Base-by-base conservation (phyloP, 2,113 vertebrate species). In the Clupea harengus region DNA sequence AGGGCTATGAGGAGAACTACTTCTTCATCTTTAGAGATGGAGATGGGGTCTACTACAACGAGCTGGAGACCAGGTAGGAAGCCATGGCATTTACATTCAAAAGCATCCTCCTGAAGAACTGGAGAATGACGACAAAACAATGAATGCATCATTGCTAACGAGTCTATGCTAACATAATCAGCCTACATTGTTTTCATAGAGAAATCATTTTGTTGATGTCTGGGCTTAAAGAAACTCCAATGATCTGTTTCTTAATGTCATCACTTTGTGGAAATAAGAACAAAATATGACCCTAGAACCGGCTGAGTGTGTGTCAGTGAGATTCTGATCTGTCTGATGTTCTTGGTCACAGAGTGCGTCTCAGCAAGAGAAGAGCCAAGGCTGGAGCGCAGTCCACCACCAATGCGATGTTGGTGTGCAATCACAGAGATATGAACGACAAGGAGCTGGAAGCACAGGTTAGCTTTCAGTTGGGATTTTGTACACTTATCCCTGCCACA, bases 1-100 rank as follows among this genome's bases (percentile, higher is more conserved):
- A 99, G 81, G 97, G 97, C 83, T 99, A 99, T 0, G 97, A 99
- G 84, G 97, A 99, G 92, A 99, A 99, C 91, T 99, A 99, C 89
- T 99, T 99, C 93, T 98, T 99, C 87, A 99, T 99, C 92, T 98
- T 99, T 91, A 94, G 97, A 49, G 97, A 99, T 88, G 96, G 95
- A 0, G 97, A 99, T 0, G 97, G 97, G 0, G 97, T 99, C 82
- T 98, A 99, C 90, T 99, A 99, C 94, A 99, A 99, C 0, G 97
- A 99, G 87, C 88, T 99, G 86, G 97, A 99, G 92, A 98, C 97
- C 75, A 96, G 97, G 97, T 96, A 88, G n/a, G 90, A n/a, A 57
- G 13, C 7, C 20, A 13, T 64, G 10, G 22, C 8, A 8, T 84
- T 44, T 67, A 25, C 64, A 25, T n/a, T 67, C n/a, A 2, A 25